Conservation (phyloP, 2,113 vertebrate species). For the Machaerirhynchus nigripectus region DNA sequence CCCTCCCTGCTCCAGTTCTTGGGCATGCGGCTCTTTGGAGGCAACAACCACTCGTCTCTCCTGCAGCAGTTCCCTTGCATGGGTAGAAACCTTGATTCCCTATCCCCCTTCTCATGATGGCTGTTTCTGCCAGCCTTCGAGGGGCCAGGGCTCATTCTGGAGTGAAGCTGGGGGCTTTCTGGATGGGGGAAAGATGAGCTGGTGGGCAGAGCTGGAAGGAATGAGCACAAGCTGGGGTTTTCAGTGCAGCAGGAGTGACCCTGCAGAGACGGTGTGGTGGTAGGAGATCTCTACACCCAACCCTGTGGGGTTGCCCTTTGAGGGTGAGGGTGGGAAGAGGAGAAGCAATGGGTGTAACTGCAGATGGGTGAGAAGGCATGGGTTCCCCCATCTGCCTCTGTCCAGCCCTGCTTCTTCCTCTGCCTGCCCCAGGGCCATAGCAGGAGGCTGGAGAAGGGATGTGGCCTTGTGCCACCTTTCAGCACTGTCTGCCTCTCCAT, state of each 20-base stretch:
- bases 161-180: not conserved
- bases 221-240: not conserved
- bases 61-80: not conserved
- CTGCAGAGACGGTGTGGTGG: not conserved
- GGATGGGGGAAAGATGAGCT: not conserved
- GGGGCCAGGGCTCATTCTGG: not conserved
- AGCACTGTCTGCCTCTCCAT: not conserved
- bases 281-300: not conserved
- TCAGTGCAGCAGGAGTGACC: not conserved
- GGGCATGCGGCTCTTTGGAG: not conserved
- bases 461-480: not conserved
- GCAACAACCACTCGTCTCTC: rapidly evolving
- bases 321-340: not conserved
- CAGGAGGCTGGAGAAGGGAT: not conserved
- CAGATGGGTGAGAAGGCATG: rapidly evolving
- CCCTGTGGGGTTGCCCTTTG: not conserved
- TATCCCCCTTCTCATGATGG: rapidly evolving
- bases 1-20: not conserved
- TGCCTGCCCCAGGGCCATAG: rapidly evolving
- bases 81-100: not conserved
- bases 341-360: not conserved
- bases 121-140: rapidly evolving
- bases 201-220: not conserved
- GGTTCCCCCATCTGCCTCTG: rapidly evolving
- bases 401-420: not conserved